Base-by-base conservation (phyloP, 2,888 invertebrate genomes). In the Drosophila algonquin region DNA sequence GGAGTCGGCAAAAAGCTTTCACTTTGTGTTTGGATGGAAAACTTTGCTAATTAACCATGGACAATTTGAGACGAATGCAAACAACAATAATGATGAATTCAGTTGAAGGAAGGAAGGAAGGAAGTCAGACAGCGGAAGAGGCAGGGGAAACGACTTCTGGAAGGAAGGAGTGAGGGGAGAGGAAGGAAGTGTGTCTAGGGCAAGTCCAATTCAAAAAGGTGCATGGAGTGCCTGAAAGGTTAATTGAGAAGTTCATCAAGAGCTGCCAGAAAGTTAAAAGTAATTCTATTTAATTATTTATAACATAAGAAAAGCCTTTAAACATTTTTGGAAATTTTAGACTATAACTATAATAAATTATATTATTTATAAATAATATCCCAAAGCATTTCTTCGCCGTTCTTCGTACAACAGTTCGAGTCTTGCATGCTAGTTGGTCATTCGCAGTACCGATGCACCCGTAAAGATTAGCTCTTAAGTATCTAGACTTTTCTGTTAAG, bases 41-140 rank as follows among this genome's bases (percentile, higher is more conserved):
- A 60, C 48, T 68, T 69, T 68, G 59, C 53, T 67, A 67, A 67
- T 67, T 67, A 64, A 21, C 24, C 16, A 50, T 50, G 48, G 48
- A 44, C 30, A 50, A 16, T 44, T 44, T 18, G 4, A 60, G 27
- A 8, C 8, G 18, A 62, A 60, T 60, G 10, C n/a, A 18, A 50
- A 21, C 59, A 50, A n/a, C 59, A 59, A 59, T 12, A 18, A 35
- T 35, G 18, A 21, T 53, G 35, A 12, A 58, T 27, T 40, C 18
- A 40, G 40, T 40, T 40, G 14, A 18, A 18, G 18, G 18, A 18
- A 18, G 18, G 18, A 18, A 18, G 14, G 5, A 40, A 10, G 24
- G 35, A 47, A 24, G 18, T n/a, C 14, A 6, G 30, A 12, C 46
- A 54, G 12, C 1, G 18, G 24, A 18, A 14, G 2, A 14, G 40